Evolutionary conservation across 2,113 vertebrate genomes (phyloP).

Genomic region (Andinoacara biseriatus): DNA sequence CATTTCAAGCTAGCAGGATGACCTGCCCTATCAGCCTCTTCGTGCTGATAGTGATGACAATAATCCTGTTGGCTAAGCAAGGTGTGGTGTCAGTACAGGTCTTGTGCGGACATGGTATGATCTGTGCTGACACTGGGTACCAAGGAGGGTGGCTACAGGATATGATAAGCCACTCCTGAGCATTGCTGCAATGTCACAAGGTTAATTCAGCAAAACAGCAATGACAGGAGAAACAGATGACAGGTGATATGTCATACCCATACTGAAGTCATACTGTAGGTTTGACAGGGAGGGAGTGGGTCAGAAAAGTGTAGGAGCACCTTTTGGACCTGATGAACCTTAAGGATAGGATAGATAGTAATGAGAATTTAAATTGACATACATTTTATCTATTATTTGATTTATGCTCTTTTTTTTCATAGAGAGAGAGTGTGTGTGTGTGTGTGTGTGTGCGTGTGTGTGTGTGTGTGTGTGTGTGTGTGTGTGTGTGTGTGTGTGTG

Average conservation of each 20-base stretch:
- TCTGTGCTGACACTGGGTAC: slow-evolving; percentile 45
- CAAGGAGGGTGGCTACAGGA: slow-evolving; percentile 24
- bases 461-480: too few relatives aligned
- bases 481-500: too few relatives aligned
- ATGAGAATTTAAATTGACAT: not conserved
- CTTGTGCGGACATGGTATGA: slow-evolving; percentile 24
- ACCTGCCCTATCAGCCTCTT: slow-evolving; percentile 24
- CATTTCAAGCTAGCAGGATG: slow-evolving; percentile 20
- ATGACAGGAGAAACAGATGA: slow-evolving; percentile 28
- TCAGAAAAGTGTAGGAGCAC: not conserved
- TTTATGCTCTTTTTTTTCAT: not conserved
- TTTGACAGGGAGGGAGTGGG: not conserved
- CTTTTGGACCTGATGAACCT: not conserved
- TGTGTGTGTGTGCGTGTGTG: too few relatives aligned
- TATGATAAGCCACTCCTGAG: slow-evolving; percentile 21
- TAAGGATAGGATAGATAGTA: not conserved
- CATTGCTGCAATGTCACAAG: slow-evolving; percentile 33
- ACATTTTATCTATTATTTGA: not conserved
- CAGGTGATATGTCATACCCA: not conserved
- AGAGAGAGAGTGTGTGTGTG: too few relatives aligned
- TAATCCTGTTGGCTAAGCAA: slow-evolving; percentile 25
- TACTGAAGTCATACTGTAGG: not conserved
- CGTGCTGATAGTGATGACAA: slow-evolving; percentile 28
- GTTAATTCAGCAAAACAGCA: slow-evolving; percentile 43
- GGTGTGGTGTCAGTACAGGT: slow-evolving; percentile 39